Evolutionary conservation across 1,140 invertebrate species (phyloP), one percentile per base, ranked within the genome.

Genomic region (Drosophila equinoxialis): DNA sequence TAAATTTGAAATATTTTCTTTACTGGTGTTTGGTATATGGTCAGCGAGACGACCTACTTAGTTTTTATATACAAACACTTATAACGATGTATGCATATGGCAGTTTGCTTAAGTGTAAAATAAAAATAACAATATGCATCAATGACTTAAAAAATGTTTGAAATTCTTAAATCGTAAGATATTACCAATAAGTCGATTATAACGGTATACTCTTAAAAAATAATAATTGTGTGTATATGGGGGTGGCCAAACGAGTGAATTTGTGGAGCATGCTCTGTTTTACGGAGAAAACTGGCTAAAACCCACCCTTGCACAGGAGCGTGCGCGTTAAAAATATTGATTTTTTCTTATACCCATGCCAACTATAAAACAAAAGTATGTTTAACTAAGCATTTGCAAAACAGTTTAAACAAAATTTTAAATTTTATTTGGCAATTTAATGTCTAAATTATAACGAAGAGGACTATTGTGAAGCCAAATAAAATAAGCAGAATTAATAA

Each of bases 261-360:
- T 42, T 59, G 55, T 68, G 66, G 75, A 71, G 75, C 75, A 77
- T 77, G 75, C 68, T 37, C 75, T 65, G 68, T 77, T 65, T 33
- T n/a, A 33, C 39, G 17, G 48, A 58, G 35, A 26, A 35, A 26
- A 63, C 48, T 67, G 63, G 20, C 7, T 48, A 45, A 39, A 39
- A 57, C 45, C 72, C 48, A 71, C 74, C 74, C 74, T 57, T 30
- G 35, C 39, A 11, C 37, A 23, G 57, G 68, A 45, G 73, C 42
- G 62, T 77, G 75, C 75, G 75, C 75, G 63, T 58, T 62, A 45
- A 35, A 68, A 26, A 69, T 77, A 77, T 77, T 74, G 75, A 77
- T 77, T 77, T 77, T 77, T 61, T 35, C 66, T 68, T 77, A 51
- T 71, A 41, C 41, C 62, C 61, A 70, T 70, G 64, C 76, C 65